Evolutionary conservation across 2,888 invertebrate species (phyloP), one percentile per base, ranked within the genome.

Genomic region (Agrochola lota): DNA sequence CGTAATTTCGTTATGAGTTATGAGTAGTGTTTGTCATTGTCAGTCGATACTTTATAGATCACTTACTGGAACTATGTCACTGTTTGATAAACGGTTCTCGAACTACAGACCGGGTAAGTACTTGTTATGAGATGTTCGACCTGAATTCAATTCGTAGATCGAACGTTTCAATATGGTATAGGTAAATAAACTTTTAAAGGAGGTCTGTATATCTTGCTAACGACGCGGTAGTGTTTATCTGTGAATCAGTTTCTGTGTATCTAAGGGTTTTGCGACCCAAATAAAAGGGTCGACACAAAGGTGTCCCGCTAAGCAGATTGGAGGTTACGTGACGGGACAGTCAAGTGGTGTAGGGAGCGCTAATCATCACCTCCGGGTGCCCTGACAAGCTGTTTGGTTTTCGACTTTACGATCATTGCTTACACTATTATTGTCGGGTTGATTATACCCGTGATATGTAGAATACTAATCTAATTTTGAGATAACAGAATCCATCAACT

Each of bases 281-380:
- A 95, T 94, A 94, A 94, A 94, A 94, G 95, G 94, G 93, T 93
- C 92, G 90, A 89, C 90, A 89, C 91, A 92, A 92, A 95, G 94
- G 95, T 95, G 95, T 94, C 94, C 92, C 92, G 90, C 94, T 95
- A 95, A 96, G 95, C 95, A 96, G 95, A 95, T 95, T 95, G 95
- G 90, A 81, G 88, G 85, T 81, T 91, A 95, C 96, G 96, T 96
- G 96, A 95, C 94, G 74, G 78, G 95, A 91, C 85, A 91, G 87
- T 90, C 91, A 93, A 95, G 92, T 91, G 89, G 85, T 64, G 77
- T 74, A 84, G 89, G 86, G 84, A 78, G 83, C 87, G 91, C 92
- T 94, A 95, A 95, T 94, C 94, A 94, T 93, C 91, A 87, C 89
- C 90, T 91, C 91, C 60, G 80, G 74, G 59, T 71, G 57, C 64